Evolutionary conservation across 2,888 invertebrate genomes (phyloP).

Genomic region (Apodemia mormo): DNA sequence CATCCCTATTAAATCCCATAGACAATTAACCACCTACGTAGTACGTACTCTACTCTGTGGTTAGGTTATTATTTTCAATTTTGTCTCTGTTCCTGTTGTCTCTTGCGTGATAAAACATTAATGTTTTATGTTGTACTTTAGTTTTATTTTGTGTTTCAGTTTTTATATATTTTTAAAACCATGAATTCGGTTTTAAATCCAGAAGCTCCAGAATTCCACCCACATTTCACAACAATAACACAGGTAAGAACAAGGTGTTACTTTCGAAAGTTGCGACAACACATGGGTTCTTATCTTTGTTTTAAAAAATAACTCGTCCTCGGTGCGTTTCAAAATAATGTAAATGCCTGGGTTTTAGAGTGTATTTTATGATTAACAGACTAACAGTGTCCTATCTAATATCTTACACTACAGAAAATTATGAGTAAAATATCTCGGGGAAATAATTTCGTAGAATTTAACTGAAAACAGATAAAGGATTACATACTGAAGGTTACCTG

Average conservation of each 20-base stretch:
- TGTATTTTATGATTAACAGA: not conserved
- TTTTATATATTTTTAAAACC: constrained; percentile 35
- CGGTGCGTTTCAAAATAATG: not conserved
- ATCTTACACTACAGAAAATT: not conserved
- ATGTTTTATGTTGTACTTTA: constrained; percentile 35
- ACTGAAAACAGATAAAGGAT: not conserved
- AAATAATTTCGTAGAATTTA: not conserved
- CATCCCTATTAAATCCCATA: too few relatives aligned
- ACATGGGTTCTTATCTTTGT: constrained; percentile 20
- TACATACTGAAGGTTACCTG: constrained; percentile 1
- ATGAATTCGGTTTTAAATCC: constrained; percentile 69
- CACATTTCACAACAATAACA: constrained; percentile 55
- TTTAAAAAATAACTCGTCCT: constrained; percentile 1
- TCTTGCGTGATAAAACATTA: constrained; percentile 40
- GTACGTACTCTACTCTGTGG: not conserved
- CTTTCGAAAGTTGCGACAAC: constrained; percentile 23
- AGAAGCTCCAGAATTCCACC: constrained; percentile 68
- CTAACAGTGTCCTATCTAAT: not conserved
- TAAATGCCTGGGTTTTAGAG: not conserved
- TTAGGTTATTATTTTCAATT: constrained; percentile 19
- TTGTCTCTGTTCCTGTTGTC: constrained; percentile 21
- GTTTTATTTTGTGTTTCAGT: constrained; percentile 39
- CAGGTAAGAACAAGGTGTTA: constrained; percentile 46
- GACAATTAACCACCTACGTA: too few relatives aligned
- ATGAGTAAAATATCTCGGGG: not conserved